A percentile compares a stretch with the other conserved stretches of the same genome.
These are phyloP conservation scores for Acrobasis repandana DNA, from an alignment of 2,888 invertebrate species.

Conservation along the genomic window DNA sequence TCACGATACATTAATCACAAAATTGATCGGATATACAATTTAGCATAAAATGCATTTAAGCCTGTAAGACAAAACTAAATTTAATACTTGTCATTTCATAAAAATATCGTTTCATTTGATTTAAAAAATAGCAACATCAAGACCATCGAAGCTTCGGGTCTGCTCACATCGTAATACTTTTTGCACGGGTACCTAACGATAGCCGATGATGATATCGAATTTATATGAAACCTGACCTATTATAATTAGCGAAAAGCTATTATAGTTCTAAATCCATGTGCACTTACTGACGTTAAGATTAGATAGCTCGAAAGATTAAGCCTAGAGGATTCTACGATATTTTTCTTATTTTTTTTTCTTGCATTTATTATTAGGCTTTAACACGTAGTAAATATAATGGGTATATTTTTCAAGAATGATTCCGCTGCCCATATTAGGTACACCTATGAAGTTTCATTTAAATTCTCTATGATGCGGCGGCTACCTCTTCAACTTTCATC, in stretches of 20 bases:
- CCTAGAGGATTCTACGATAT: constrained; percentile 75
- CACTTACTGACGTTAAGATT: constrained; percentile 73
- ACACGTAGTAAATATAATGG: constrained; percentile 73
- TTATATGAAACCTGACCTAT: constrained; percentile 63
- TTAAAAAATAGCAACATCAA: constrained; percentile 66
- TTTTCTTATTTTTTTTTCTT: constrained; percentile 58
- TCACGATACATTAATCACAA: constrained; percentile 50
- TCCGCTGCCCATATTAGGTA: constrained; percentile 75
- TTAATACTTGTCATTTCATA: constrained; percentile 80
- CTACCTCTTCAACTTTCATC: constrained; percentile 82
- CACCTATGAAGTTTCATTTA: constrained; percentile 79
- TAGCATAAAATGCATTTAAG: constrained; percentile 59
- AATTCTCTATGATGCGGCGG: constrained; percentile 69
- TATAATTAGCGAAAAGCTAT: constrained; percentile 69
- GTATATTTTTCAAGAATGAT: constrained; percentile 71
- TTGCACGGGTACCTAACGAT: constrained; percentile 57
- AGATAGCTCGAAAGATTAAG: constrained; percentile 77
- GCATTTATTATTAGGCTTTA: constrained; percentile 79
- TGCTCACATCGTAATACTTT: constrained; percentile 69
- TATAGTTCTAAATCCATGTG: constrained; percentile 74
- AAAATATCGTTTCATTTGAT: constrained; percentile 69
- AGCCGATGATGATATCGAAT: constrained; percentile 62
- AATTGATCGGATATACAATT: constrained; percentile 53
- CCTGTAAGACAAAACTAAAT: constrained; percentile 61
- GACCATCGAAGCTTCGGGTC: constrained; percentile 56